Evolutionary conservation across 2,888 invertebrate genomes (phyloP).

Genomic region (Cephus nigrinus): DNA sequence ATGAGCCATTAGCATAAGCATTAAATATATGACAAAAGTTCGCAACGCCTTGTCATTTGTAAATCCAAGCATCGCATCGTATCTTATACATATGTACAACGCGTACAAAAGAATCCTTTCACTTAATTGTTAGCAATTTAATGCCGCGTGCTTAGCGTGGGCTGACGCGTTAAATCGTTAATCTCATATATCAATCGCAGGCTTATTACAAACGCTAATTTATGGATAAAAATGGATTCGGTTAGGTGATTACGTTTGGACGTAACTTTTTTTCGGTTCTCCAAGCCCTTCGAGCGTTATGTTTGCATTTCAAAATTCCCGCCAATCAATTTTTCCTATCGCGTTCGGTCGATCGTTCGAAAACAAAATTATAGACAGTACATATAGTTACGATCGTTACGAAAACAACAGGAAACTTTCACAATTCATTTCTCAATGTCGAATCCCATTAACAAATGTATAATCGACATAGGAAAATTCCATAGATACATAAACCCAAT

Average conservation of each 20-base stretch:
- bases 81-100: not conserved
- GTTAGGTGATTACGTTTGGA: not conserved
- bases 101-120: not conserved
- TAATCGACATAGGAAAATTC: not conserved
- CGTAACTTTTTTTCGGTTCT: not conserved
- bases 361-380: not conserved
- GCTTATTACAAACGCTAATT: not conserved
- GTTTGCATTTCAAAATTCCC: not conserved
- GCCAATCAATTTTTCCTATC: not conserved
- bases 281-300: not conserved
- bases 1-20: not conserved
- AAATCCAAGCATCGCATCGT: not conserved
- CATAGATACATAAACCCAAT: not conserved
- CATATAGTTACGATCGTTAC: not conserved
- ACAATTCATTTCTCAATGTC: not conserved
- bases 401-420: not conserved
- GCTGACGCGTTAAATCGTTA: not conserved
- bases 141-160: not conserved
- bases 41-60: not conserved
- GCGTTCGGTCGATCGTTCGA: not conserved
- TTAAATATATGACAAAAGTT: not conserved
- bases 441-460: not conserved
- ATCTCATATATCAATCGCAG: not conserved
- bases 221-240: not conserved
- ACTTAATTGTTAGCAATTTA: not conserved